Evolutionary conservation across 2,888 invertebrate genomes (phyloP), one percentile per base, ranked within the genome.

Genomic region (Apotomis turbidana): DNA sequence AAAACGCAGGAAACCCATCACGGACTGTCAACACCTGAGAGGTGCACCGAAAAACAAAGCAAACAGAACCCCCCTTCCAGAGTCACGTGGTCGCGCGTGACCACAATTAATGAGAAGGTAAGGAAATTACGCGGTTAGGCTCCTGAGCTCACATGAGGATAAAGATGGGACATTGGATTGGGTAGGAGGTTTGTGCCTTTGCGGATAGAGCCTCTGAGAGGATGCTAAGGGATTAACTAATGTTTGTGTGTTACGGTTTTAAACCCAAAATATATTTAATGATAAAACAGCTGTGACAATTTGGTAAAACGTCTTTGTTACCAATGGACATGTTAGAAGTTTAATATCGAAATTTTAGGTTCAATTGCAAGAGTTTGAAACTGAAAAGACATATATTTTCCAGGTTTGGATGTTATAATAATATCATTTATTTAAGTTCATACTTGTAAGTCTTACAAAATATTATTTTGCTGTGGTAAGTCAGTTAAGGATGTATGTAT

Each of bases 31-130:
- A 75, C 74, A 74, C 69, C 76, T 73, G 66, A 72, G 59, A 74
- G 73, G 64, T 74, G 61, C 61, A 70, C 63, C 73, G 67, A 68
- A 74, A 74, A 74, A 80, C 79, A 78, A 77, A 80, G 82, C 79
- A 79, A 78, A 81, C 77, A 75, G 79, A 75, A 77, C 78, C 76
- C 77, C 73, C 76, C 41, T 41, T 6, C 79, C 76, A 79, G 27
- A 27, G 84, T 83, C 85, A 86, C 86, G 86, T 81, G 83, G 80
- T 77, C 74, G 83, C 82, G 85, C 89, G 89, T 89, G 89, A 88
- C 85, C 85, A 80, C 89, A 88, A 89, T 90, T 88, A 89, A 89
- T 88, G 87, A 86, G 85, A 77, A 78, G 87, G 88, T 89, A 86
- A 84, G 87, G 82, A 87, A 87, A 88, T 86, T 86, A 84, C 83